These are phyloP conservation scores for Mormyrops boulengeri DNA, from an alignment of 2,797 vertebrate genomes.

Conservation along the genomic window DNA sequence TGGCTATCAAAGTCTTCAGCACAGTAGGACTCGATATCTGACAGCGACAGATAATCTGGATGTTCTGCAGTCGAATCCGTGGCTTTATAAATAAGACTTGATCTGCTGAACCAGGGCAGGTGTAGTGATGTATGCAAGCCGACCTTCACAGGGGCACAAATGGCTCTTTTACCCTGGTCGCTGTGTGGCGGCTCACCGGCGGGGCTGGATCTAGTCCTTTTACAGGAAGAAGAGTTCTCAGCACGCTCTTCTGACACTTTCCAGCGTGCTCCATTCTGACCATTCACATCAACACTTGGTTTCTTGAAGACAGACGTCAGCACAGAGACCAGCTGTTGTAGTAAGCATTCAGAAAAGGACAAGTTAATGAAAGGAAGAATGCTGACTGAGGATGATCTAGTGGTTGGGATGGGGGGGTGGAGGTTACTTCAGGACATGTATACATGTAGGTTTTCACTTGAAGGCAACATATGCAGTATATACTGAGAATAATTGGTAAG, in stretches of 20 bases:
- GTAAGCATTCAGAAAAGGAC: not conserved
- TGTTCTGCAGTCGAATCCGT: not conserved
- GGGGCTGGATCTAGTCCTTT: conserved; percentile 70
- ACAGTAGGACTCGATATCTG: conserved; percentile 74
- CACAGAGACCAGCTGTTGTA: not conserved
- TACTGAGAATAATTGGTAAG: not conserved
- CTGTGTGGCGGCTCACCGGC: conserved; percentile 63
- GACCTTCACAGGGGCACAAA: not conserved
- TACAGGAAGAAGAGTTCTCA: conserved; percentile 53
- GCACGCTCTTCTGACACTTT: conserved; percentile 41
- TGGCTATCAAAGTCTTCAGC: conserved; percentile 57
- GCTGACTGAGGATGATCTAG: not conserved
- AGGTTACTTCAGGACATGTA: not conserved
- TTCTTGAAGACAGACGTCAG: conserved; percentile 38
- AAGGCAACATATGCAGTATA: not conserved
- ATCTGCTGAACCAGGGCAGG: not conserved
- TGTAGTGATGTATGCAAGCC: not conserved
- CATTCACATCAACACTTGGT: conserved; percentile 46
- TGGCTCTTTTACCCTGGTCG: not conserved
- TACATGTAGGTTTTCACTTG: not conserved
- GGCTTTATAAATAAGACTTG: not conserved
- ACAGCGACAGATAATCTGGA: not conserved
- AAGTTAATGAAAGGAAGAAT: not conserved
- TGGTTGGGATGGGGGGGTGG: not conserved
- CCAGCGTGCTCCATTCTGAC: conserved; percentile 46